Evolutionary conservation across 2,888 invertebrate genomes (phyloP).

Genomic region (Lasioglossum calceatum): DNA sequence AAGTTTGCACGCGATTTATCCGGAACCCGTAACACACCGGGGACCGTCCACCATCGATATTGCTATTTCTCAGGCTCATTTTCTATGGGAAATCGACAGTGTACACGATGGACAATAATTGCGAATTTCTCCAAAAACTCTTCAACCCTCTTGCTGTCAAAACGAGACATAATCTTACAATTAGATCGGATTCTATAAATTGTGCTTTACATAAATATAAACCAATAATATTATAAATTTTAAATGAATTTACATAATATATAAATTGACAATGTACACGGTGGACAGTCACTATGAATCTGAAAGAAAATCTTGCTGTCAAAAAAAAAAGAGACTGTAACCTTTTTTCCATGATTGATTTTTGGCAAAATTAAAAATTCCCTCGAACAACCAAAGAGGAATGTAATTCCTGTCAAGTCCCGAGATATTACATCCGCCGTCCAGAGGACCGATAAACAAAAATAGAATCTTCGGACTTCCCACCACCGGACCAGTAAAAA

Average conservation of each 20-base stretch:
- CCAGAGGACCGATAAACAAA: background rate
- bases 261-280: too few relatives aligned
- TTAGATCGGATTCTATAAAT: too few relatives aligned
- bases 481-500: background rate
- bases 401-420: background rate
- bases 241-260: too few relatives aligned
- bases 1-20: conserved; percentile 46
- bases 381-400: background rate
- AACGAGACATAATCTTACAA: background rate
- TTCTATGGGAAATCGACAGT: background rate
- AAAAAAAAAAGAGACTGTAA: too few relatives aligned
- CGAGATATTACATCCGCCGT: background rate
- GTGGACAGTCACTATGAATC: too few relatives aligned
- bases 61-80: background rate
- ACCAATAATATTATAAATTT: too few relatives aligned
- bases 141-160: background rate
- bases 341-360: too few relatives aligned
- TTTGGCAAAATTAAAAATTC: background rate
- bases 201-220: too few relatives aligned
- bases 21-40: background rate
- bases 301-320: too few relatives aligned
- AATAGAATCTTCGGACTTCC: background rate
- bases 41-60: background rate
- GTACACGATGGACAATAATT: background rate
- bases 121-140: background rate